Conservation (phyloP, 2,113 vertebrate species). For the Epinephelus moara region DNA sequence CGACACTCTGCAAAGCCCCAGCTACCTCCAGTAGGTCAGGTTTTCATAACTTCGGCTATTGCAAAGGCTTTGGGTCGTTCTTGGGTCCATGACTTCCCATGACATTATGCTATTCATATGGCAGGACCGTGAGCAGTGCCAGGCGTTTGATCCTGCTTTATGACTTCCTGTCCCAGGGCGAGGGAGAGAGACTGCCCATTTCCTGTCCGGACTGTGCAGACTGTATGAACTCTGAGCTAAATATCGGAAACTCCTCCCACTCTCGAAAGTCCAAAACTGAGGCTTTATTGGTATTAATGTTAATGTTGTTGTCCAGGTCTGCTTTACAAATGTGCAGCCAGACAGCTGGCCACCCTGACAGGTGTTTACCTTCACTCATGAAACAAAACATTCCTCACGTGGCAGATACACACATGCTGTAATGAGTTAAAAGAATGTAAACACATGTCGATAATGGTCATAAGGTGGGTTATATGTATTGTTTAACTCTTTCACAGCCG, state of each 20-base stretch:
- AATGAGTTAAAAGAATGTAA: conserved; percentile 35
- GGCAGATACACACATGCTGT: background rate
- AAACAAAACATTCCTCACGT: conserved; percentile 23
- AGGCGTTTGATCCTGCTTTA: conserved; percentile 73
- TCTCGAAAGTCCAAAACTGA: background rate
- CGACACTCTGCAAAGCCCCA: background rate
- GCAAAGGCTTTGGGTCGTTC: conserved; percentile 19
- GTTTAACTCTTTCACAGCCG: background rate
- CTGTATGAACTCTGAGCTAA: conserved; percentile 26
- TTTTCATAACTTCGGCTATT: conserved; percentile 23
- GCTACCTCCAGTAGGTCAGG: background rate
- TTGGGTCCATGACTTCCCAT: conserved; percentile 32
- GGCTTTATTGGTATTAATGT: background rate
- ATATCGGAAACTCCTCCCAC: background rate
- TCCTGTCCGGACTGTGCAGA: conserved; percentile 53
- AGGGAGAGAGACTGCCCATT: conserved; percentile 58
- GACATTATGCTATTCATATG: conserved; percentile 44
- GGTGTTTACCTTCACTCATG: conserved; percentile 33
- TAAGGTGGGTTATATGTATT: background rate
- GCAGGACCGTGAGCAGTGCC: conserved; percentile 33
- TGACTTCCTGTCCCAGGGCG: conserved; percentile 73
- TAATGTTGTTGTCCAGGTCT: background rate
- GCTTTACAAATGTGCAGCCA: background rate
- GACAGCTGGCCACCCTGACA: conserved; percentile 35
- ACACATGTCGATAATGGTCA: background rate